Conservation (phyloP, 2,797 vertebrate species). For the Hippopotamyrus pictus region DNA sequence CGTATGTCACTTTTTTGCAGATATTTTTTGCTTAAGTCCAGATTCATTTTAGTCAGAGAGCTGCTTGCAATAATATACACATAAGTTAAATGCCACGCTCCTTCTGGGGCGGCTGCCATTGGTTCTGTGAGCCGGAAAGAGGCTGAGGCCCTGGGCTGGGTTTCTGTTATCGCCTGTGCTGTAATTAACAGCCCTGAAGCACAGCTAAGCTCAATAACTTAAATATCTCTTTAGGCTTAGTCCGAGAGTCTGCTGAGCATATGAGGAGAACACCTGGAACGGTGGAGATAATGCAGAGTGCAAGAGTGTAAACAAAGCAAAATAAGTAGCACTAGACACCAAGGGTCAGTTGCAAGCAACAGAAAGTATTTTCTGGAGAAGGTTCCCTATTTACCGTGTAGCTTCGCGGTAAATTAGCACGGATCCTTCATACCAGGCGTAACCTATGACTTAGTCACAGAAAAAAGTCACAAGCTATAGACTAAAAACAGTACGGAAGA, state of each 20-base stretch:
- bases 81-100: not conserved
- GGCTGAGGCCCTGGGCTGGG: not conserved
- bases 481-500: not conserved
- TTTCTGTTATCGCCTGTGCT: not conserved
- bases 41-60: not conserved
- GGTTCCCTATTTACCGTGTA: not conserved
- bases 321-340: not conserved
- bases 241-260: not conserved
- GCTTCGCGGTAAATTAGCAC: not conserved
- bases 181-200: not conserved
- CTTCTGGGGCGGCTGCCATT: not conserved
- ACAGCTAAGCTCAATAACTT: not conserved
- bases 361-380: not conserved
- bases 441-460: not conserved
- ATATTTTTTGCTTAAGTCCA: not conserved
- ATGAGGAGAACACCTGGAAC: not conserved
- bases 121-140: not conserved
- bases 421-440: not conserved
- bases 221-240: not conserved
- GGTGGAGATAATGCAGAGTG: not conserved
- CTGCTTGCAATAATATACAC: not conserved
- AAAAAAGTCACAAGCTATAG: not conserved
- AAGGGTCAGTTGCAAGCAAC: not conserved
- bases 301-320: not conserved
- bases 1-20: not conserved